phyloP scores from a whole-genome alignment of 2,797 vertebrate genomes.

The Xenopus petersii region DNA sequence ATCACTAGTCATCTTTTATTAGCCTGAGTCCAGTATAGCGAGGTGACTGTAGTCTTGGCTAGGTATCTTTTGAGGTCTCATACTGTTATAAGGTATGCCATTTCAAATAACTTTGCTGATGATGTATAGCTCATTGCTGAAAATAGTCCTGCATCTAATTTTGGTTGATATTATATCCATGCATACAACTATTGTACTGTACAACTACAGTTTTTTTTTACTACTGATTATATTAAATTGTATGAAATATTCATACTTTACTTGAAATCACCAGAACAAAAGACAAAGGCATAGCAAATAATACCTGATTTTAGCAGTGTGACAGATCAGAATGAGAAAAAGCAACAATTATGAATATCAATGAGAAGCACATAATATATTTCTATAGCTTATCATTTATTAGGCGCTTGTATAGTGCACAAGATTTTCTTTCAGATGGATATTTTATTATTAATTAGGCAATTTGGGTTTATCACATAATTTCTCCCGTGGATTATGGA shows the following conservation, averaged over 20 bases:
- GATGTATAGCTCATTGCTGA: slow-evolving; percentile 13
- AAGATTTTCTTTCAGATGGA: slow-evolving; percentile 25
- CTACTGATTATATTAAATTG: slow-evolving; percentile 20
- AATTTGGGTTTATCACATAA: slow-evolving; percentile 40
- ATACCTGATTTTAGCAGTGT: slow-evolving; percentile 27
- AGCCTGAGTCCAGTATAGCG: too few species aligned
- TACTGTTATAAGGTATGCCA: slow-evolving; percentile 14
- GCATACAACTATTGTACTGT: background rate
- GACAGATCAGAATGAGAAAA: slow-evolving; percentile 32
- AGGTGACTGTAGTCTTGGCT: too few species aligned
- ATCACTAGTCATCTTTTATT: too few species aligned
- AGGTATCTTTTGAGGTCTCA: slow-evolving; percentile 4
- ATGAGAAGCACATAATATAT: slow-evolving; percentile 42
- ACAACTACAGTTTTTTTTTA: background rate
- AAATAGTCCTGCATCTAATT: background rate
- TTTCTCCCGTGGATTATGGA: background rate
- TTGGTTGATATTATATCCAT: slow-evolving; percentile 11
- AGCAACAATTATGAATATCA: slow-evolving; percentile 41
- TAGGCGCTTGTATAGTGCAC: slow-evolving; percentile 10
- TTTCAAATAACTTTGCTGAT: slow-evolving; percentile 18
- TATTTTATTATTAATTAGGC: slow-evolving; percentile 44
- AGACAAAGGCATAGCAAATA: slow-evolving; percentile 29
- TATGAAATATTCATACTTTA: slow-evolving; percentile 16
- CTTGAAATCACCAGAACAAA: slow-evolving; percentile 27
- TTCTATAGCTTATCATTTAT: slow-evolving; percentile 41